Evolutionary conservation across 2,113 vertebrate genomes (phyloP), one percentile per base, ranked within the genome.

Genomic region (Leptocoma aspasia): DNA sequence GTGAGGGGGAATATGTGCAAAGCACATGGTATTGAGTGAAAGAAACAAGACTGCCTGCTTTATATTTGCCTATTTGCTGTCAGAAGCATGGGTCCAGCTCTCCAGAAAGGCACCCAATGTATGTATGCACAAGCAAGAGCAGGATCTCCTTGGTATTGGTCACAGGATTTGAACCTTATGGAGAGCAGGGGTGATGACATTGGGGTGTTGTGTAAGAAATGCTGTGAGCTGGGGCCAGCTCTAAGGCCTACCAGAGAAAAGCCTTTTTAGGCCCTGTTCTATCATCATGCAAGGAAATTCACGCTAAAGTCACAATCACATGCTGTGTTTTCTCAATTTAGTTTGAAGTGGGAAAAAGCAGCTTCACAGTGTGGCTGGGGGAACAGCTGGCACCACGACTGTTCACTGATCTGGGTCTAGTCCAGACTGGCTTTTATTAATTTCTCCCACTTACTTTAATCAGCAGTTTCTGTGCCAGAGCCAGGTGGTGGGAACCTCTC

Each of bases 151-250:
- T 28, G 27, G 3, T 33, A 21, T 3, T 13, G 1, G 19, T 54
- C 18, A 15, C 15, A 47, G 24, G 14, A 63, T 44, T 35, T 66
- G 47, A 70, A 35, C 18, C 14, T 54, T 6, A 23, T 1, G 8
- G 65, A 53, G 18, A 53, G 13, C 61, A 75, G 47, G 0, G 13
- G 7, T 33, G 33, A 30, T 45, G 66, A 12, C 12, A 45, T 4
- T 0, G 0, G 16, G 7, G 27, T n/a, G 11, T 2, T 54, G 39
- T 27, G 5, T 9, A 50, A 47, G 54, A 59, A 68, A 17, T 28
- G 13, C 42, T 39, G 12, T 5, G 35, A 66, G 15, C 1, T 41
- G 23, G 17, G 23, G 4, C 4, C 24, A 89, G 89, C 19, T 77
- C 56, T 47, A 24, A 81, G 33, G 57, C 28, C 13, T 75, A 81